A percentile compares a stretch with the other conserved stretches of the same genome.
phyloP scores from a whole-genome alignment of 2,888 invertebrate genomes.

The Tachina lurida region DNA sequence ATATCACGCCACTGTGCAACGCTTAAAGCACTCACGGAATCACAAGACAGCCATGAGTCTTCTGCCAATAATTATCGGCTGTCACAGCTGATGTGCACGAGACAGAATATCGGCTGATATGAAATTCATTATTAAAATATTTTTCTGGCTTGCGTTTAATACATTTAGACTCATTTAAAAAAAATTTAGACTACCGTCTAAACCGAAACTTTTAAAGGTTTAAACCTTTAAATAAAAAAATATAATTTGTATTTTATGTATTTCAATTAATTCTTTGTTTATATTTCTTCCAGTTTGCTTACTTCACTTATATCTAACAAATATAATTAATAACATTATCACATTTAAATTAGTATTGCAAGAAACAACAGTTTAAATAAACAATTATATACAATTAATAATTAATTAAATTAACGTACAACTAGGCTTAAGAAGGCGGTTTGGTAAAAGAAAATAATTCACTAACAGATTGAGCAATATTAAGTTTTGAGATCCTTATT shows the following conservation, averaged over 20 bases:
- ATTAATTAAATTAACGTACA: constrained; percentile 44
- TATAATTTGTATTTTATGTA: constrained; percentile 11
- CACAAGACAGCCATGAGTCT: too few species aligned
- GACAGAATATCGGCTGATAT: too few species aligned
- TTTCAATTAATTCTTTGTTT: constrained; percentile 23
- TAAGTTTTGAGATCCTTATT: constrained; percentile 64
- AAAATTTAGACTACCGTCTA: too few species aligned
- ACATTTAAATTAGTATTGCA: constrained; percentile 70
- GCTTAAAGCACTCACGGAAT: too few species aligned
- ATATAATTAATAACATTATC: constrained; percentile 69
- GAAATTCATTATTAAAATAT: too few species aligned
- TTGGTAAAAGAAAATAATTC: constrained; percentile 38
- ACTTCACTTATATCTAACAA: constrained; percentile 57
- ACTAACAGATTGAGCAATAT: constrained; percentile 62
- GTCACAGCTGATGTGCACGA: too few species aligned
- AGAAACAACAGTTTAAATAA: constrained; percentile 64
- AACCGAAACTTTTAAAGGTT: too few species aligned
- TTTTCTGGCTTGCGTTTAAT: too few species aligned
- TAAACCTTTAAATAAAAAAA: too few species aligned
- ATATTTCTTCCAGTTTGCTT: constrained; percentile 42
- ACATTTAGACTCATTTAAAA: too few species aligned
- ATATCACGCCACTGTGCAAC: too few species aligned
- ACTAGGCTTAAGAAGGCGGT: constrained; percentile 39
- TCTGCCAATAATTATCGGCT: too few species aligned
- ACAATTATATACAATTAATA: constrained; percentile 44